phyloP scores from a whole-genome alignment of 2,888 invertebrate species.

The Ophraella communa region DNA sequence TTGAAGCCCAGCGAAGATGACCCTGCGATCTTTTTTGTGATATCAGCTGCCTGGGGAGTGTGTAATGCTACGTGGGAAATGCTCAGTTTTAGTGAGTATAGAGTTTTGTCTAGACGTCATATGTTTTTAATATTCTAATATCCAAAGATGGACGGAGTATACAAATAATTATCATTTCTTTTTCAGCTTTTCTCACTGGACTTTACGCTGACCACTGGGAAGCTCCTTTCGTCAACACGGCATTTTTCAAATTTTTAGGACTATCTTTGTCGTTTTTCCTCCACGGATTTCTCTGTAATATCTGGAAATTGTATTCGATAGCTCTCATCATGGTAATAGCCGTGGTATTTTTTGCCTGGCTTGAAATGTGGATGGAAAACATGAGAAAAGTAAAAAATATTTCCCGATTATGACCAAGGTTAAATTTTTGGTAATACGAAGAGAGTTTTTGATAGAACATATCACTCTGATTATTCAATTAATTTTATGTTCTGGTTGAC shows the following conservation, averaged over 20 bases:
- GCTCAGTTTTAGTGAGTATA: slow-evolving; percentile 62
- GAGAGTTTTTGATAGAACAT: slow-evolving; percentile 21
- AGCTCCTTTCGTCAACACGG: slow-evolving; percentile 62
- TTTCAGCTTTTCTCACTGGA: slow-evolving; percentile 58
- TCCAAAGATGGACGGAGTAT: neutral
- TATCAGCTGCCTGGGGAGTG: slow-evolving; percentile 86
- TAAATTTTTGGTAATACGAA: slow-evolving; percentile 52
- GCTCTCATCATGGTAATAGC: slow-evolving; percentile 62
- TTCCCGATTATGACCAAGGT: slow-evolving; percentile 56
- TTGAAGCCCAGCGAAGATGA: slow-evolving; percentile 85
- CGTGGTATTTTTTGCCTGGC: slow-evolving; percentile 63
- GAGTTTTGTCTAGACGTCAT: too few species aligned
- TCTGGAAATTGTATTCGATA: slow-evolving; percentile 60
- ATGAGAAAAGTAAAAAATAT: slow-evolving; percentile 54
- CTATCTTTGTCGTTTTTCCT: slow-evolving; percentile 70
- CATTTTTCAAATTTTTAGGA: slow-evolving; percentile 66
- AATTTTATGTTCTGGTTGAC: neutral
- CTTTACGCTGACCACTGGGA: slow-evolving; percentile 61
- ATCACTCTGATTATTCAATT: neutral
- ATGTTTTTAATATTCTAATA: too few species aligned
- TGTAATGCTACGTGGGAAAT: slow-evolving; percentile 88
- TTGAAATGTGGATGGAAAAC: slow-evolving; percentile 61
- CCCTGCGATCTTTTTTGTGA: slow-evolving; percentile 81
- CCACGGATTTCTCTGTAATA: slow-evolving; percentile 68
- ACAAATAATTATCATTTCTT: neutral